phyloP scores from a whole-genome alignment of 2,797 vertebrate genomes.

The Falco cherrug region DNA sequence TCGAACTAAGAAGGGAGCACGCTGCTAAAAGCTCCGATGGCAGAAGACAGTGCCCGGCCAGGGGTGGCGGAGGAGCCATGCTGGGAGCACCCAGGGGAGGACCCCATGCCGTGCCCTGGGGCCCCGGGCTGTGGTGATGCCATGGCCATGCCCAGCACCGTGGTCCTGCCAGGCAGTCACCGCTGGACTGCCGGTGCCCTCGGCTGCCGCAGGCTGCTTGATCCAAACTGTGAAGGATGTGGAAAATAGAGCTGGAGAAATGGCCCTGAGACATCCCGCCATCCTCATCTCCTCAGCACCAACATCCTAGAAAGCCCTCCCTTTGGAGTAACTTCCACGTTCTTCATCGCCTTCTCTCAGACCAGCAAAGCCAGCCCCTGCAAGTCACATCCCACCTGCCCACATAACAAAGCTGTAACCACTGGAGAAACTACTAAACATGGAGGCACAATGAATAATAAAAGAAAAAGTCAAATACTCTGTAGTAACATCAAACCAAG shows the following conservation, averaged over 20 bases:
- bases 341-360: background rate
- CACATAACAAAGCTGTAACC: background rate
- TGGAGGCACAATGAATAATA: too few species aligned
- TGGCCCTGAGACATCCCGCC: background rate
- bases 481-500: background rate
- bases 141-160: background rate
- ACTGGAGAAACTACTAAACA: background rate
- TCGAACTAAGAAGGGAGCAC: background rate
- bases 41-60: background rate
- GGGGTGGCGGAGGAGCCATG: too few species aligned
- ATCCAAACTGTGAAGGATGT: accelerated
- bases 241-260: background rate
- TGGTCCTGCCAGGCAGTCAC: background rate
- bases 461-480: background rate
- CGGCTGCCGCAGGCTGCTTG: background rate
- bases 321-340: accelerated
- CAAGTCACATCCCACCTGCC: background rate
- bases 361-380: background rate
- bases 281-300: background rate
- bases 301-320: too few species aligned
- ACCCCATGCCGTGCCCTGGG: too few species aligned
- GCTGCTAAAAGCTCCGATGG: too few species aligned
- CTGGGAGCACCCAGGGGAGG: background rate
- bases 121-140: too few species aligned
- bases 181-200: accelerated